These are phyloP conservation scores for Fistularia tabacaria DNA, from an alignment of 2,797 vertebrate genomes.

Conservation along the genomic window DNA sequence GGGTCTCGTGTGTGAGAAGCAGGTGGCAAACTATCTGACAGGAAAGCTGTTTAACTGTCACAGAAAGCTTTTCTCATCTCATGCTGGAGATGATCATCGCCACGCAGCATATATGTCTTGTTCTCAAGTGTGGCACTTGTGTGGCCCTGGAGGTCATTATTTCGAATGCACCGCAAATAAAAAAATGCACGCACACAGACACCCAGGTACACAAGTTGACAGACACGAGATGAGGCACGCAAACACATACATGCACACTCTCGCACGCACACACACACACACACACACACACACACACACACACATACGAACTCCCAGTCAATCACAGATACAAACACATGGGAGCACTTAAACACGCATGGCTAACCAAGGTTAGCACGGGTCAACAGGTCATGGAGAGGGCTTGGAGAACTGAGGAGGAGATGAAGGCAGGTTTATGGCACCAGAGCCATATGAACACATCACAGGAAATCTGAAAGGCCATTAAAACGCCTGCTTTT, in stretches of 20 bases:
- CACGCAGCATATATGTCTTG: slow-evolving; percentile 23
- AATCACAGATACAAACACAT: slow-evolving; percentile 42
- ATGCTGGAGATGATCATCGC: slow-evolving; percentile 17
- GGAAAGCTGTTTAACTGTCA: slow-evolving; percentile 30
- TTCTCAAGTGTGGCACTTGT: slow-evolving; percentile 29
- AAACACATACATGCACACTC: slow-evolving; percentile 12
- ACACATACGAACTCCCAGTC: slow-evolving; percentile 22
- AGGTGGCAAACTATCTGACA: slow-evolving; percentile 14
- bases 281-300: slow-evolving; percentile 6
- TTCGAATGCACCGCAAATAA: slow-evolving; percentile 19
- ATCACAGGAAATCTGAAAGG: slow-evolving; percentile 67
- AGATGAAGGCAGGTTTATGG: slow-evolving; percentile 63
- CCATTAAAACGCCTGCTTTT: slow-evolving; percentile 75
- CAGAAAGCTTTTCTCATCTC: slow-evolving; percentile 7
- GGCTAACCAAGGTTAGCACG: slow-evolving; percentile 51
- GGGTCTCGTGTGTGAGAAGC: slow-evolving; percentile 35
- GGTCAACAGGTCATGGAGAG: slow-evolving; percentile 55
- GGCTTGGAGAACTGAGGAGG: slow-evolving; percentile 16
- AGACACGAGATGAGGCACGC: neutral
- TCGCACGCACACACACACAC: slow-evolving; percentile 14
- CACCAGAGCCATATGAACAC: slow-evolving; percentile 64
- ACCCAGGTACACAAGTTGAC: slow-evolving; percentile 13
- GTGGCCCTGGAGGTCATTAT: slow-evolving; percentile 34
- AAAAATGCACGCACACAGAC: slow-evolving; percentile 6
- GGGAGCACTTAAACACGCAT: slow-evolving; percentile 42